Percentiles rank a stretch among this genome's conserved stretches.
Evolutionary conservation across 1,140 invertebrate species (phyloP).

Genomic region (Megalonaias nervosa): DNA sequence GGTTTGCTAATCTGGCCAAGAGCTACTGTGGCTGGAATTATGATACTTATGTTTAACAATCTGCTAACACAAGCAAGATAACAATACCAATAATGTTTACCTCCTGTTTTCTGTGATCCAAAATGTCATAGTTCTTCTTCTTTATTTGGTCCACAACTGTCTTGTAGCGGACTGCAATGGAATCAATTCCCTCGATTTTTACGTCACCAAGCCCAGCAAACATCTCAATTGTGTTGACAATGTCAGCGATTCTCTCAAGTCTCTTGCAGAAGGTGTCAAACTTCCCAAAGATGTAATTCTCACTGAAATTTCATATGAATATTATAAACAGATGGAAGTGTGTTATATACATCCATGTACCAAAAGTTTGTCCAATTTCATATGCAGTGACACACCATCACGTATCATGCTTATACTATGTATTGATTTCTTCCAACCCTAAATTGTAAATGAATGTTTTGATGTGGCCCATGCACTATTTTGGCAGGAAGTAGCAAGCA

Average conservation of each 20-base stretch:
- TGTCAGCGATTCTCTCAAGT: slow-evolving; percentile 87
- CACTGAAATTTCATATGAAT: slow-evolving; percentile 74
- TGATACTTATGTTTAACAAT: no score
- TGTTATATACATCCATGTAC: no score
- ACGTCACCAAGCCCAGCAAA: slow-evolving; percentile 65
- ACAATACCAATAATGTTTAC: slow-evolving; percentile 40
- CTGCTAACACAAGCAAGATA: no score
- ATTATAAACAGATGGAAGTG: background rate
- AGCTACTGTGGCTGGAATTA: no score
- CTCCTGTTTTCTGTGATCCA: slow-evolving; percentile 90
- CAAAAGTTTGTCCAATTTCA: no score
- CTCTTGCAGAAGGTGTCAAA: slow-evolving; percentile 94
- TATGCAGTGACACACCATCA: no score
- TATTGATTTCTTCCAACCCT: no score
- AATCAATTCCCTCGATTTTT: slow-evolving; percentile 71
- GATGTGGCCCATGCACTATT: no score
- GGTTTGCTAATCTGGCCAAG: no score
- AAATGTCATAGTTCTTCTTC: slow-evolving; percentile 90
- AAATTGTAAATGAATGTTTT: no score
- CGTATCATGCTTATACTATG: no score
- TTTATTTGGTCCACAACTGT: slow-evolving; percentile 81
- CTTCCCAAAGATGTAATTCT: slow-evolving; percentile 97
- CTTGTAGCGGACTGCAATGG: slow-evolving; percentile 67
- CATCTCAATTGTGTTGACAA: slow-evolving; percentile 89
- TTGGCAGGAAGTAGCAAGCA: no score